phyloP scores from a whole-genome alignment of 2,797 vertebrate genomes.

The Acrossocheilus wenchowensis region DNA sequence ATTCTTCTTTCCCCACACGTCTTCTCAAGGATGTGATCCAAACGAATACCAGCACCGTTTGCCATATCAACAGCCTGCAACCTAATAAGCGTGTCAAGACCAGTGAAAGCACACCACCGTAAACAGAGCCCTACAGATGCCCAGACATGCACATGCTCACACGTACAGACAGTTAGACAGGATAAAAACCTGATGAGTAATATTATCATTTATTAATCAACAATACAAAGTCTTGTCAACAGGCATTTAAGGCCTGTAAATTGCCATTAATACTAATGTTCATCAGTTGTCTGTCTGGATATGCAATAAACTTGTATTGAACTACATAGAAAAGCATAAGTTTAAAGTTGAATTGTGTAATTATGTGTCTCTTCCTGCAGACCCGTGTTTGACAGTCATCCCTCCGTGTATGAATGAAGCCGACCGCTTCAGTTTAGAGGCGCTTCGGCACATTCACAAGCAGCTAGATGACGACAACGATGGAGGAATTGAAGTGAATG shows the following conservation, averaged over 20 bases:
- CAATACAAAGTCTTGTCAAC: not conserved
- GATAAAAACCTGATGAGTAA: conserved; percentile 31
- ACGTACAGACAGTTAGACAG: conserved; percentile 16
- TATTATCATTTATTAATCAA: not conserved
- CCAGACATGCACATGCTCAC: conserved; percentile 27
- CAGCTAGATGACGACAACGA: conserved; percentile 99
- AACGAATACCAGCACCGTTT: conserved; percentile 61
- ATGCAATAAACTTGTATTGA: not conserved
- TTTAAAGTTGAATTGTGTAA: not conserved
- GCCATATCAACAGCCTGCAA: conserved; percentile 60
- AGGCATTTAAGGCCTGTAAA: not conserved
- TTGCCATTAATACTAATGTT: not conserved
- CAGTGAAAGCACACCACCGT: conserved; percentile 61
- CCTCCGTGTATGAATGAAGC: conserved; percentile 92
- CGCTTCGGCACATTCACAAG: conserved; percentile 95
- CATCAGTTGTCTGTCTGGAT: not conserved
- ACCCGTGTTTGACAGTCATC: conserved; percentile 87
- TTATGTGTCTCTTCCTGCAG: conserved; percentile 67
- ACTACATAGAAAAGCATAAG: not conserved
- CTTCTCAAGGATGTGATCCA: conserved; percentile 63
- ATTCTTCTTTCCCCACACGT: conserved; percentile 57
- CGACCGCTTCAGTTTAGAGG: conserved; percentile 94
- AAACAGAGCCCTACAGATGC: conserved; percentile 59
- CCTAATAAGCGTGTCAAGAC: conserved; percentile 66
- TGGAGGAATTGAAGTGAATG: conserved; percentile 96